Percentiles rank a stretch among this genome's conserved stretches.
These are phyloP conservation scores for Zelostemma sp. DNA, from an alignment of 1,140 invertebrate genomes.

Conservation along the genomic window DNA sequence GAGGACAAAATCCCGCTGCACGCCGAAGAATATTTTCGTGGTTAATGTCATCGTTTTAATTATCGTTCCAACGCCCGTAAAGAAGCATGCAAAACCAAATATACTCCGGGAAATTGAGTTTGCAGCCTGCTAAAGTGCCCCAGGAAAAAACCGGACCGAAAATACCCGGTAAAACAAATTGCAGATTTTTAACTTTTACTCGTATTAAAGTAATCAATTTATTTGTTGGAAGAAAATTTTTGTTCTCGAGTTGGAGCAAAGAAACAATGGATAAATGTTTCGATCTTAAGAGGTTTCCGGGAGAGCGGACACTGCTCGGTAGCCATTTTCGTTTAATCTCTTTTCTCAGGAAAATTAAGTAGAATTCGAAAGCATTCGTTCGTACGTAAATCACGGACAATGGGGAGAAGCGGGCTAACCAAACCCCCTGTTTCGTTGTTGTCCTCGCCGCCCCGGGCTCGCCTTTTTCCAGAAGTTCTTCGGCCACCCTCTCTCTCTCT, in stretches of 20 bases:
- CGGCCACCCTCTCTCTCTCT: constrained; percentile 16
- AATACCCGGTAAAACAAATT: constrained; percentile 5
- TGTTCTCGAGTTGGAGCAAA: too few species aligned
- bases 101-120: constrained; percentile 40
- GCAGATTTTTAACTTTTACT: background rate
- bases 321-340: constrained; percentile 55
- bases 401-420: constrained; percentile 32
- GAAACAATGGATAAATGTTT: constrained; percentile 39
- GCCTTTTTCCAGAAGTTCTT: constrained; percentile 20
- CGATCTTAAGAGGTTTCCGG: constrained; percentile 52
- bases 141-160: constrained; percentile 13
- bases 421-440: constrained; percentile 21
- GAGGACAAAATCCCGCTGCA: constrained; percentile 47
- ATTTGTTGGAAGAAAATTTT: too few species aligned
- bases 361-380: constrained; percentile 52
- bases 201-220: too few species aligned
- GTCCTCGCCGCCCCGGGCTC: constrained; percentile 14
- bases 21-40: constrained; percentile 49
- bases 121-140: constrained; percentile 5
- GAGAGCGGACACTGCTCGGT: constrained; percentile 36
- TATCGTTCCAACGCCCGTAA: constrained; percentile 34
- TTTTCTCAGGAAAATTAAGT: constrained; percentile 59
- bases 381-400: constrained; percentile 57
- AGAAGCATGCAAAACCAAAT: constrained; percentile 33
- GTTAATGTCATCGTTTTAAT: constrained; percentile 51